Conservation (phyloP, 2,888 invertebrate genomes). For the Notodonta ziczac region DNA sequence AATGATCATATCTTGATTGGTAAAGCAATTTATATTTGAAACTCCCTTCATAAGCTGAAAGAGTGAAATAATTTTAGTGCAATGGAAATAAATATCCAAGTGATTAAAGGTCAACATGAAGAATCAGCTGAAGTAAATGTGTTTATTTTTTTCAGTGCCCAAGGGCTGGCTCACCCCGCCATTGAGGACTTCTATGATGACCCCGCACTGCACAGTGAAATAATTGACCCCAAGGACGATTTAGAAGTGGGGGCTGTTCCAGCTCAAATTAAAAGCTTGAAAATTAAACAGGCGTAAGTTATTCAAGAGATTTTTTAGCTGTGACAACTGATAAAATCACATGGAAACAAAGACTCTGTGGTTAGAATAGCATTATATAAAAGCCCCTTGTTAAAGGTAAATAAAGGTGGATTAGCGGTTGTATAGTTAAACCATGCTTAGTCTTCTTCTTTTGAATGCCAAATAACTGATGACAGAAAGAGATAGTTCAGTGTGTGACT, state of each 20-base stretch:
- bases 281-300: conserved; percentile 72
- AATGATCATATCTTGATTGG: neutral
- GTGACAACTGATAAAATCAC: neutral
- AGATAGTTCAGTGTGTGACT: too few relatives aligned
- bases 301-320: neutral
- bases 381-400: too few relatives aligned
- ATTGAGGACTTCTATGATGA: conserved; percentile 75
- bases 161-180: conserved; percentile 64
- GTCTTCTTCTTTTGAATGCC: too few relatives aligned
- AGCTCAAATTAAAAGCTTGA: conserved; percentile 52
- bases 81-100: too few relatives aligned
- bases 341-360: neutral
- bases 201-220: conserved; percentile 54
- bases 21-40: too few relatives aligned
- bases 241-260: conserved; percentile 45
- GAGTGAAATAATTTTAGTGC: too few relatives aligned
- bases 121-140: neutral
- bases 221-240: conserved; percentile 58
- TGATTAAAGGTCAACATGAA: too few relatives aligned
- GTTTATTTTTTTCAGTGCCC: conserved; percentile 43
- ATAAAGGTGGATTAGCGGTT: too few relatives aligned
- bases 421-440: too few relatives aligned
- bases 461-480: too few relatives aligned
- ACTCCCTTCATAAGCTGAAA: too few relatives aligned
- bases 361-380: too few relatives aligned